Evolutionary conservation across 2,113 vertebrate genomes (phyloP).

Genomic region (Lynx canadensis): DNA sequence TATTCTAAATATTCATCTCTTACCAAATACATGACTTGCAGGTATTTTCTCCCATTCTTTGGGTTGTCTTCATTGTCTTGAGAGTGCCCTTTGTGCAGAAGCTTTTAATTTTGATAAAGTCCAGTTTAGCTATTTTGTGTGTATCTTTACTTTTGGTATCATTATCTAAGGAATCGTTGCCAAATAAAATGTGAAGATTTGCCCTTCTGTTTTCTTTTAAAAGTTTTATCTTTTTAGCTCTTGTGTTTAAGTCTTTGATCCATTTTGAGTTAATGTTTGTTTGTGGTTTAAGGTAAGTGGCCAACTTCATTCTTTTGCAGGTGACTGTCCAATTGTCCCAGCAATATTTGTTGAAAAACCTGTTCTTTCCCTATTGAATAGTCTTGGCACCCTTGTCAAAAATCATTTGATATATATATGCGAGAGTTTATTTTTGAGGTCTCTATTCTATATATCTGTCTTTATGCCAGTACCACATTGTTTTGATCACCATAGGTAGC

Average conservation of each 20-base stretch:
- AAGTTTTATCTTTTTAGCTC: neutral
- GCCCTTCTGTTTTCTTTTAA: neutral
- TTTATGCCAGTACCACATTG: neutral
- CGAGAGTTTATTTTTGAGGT: neutral
- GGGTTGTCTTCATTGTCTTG: neutral
- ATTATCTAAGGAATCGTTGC: neutral
- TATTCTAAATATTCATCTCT: neutral
- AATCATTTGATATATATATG: neutral
- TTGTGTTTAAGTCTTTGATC: neutral
- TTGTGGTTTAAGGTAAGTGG: neutral
- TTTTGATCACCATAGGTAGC: neutral
- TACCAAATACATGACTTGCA: neutral
- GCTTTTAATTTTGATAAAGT: neutral
- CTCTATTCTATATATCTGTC: neutral
- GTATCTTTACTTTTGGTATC: neutral
- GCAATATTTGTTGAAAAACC: neutral
- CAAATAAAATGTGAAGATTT: neutral
- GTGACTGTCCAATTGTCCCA: neutral
- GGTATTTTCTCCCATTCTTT: neutral
- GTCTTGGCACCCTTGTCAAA: neutral
- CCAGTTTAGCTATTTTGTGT: neutral
- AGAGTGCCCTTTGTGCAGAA: neutral
- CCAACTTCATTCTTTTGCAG: neutral
- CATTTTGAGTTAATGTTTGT: neutral
- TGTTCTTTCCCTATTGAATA: neutral